A percentile compares a stretch with the other conserved stretches of the same genome.
Evolutionary conservation across 2,797 vertebrate genomes (phyloP).

Genomic region (Pipistrellus nathusii): DNA sequence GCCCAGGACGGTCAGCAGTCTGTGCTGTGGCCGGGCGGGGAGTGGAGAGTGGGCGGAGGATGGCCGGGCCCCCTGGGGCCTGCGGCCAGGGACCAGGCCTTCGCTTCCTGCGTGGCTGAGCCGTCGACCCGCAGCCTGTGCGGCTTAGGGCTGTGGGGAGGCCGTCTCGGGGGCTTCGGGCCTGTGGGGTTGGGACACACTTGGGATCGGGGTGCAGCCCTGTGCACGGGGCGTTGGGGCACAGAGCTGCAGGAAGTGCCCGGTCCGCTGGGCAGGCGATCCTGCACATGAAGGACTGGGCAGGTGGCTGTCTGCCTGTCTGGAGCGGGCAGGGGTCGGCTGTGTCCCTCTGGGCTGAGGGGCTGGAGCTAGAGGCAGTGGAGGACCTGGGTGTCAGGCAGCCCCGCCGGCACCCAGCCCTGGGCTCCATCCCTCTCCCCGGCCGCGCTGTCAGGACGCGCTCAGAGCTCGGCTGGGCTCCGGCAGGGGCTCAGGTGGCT

Average conservation of each 20-base stretch:
- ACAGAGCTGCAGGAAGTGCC: neutral
- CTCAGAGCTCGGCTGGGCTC: neutral
- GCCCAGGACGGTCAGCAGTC: neutral
- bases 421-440: neutral
- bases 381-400: neutral
- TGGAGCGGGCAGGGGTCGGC: neutral
- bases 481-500: neutral
- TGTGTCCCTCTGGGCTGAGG: neutral
- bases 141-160: neutral
- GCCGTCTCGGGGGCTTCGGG: neutral
- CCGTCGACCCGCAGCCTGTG: neutral
- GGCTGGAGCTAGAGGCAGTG: neutral
- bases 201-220: neutral
- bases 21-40: neutral
- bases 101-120: constrained; percentile 36
- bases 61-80: neutral
- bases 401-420: neutral
- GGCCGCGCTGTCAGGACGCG: neutral
- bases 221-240: too few relatives aligned
- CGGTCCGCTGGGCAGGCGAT: neutral
- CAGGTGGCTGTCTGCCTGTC: neutral
- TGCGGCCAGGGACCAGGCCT: neutral
- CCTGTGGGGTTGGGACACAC: neutral
- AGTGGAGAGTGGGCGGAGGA: neutral
- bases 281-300: neutral